Evolutionary conservation across 2,113 vertebrate species (phyloP).

Genomic region (Lycaon pictus): DNA sequence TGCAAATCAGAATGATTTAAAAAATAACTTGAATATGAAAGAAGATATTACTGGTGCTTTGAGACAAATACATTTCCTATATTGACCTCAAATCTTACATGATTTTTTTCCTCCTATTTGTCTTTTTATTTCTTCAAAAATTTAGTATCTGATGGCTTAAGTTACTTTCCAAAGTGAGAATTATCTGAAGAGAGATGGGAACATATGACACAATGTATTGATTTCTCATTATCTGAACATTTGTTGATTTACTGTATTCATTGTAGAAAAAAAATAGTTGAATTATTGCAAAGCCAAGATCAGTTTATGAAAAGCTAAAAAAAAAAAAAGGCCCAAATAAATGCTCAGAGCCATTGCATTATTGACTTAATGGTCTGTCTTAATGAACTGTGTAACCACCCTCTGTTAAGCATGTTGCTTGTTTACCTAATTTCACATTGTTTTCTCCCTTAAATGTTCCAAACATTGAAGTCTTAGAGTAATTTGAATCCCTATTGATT

Average conservation of each 20-base stretch:
- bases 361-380: slow-evolving; percentile 51
- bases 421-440: slow-evolving; percentile 61
- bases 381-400: slow-evolving; percentile 55
- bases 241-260: slow-evolving; percentile 13
- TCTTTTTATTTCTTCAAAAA: slow-evolving; percentile 35
- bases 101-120: not conserved
- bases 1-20: not conserved
- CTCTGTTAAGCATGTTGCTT: slow-evolving; percentile 33
- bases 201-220: not conserved
- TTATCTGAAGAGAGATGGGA: not conserved
- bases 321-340: not conserved
- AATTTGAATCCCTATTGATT: slow-evolving; percentile 59
- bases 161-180: slow-evolving; percentile 59
- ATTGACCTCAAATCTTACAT: not conserved
- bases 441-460: slow-evolving; percentile 64
- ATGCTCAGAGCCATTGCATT: not conserved
- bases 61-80: slow-evolving; percentile 43
- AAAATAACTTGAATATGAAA: not conserved
- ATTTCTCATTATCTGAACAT: slow-evolving; percentile 50
- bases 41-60: not conserved
- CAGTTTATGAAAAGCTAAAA: slow-evolving; percentile 53
- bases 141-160: not conserved
- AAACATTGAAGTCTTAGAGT: slow-evolving; percentile 47
- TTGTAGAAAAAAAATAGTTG: not conserved
- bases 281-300: slow-evolving; percentile 59